Evolutionary conservation across 2,113 vertebrate species (phyloP), one percentile per base, ranked within the genome.

Genomic region (Mionectes macconnelli): DNA sequence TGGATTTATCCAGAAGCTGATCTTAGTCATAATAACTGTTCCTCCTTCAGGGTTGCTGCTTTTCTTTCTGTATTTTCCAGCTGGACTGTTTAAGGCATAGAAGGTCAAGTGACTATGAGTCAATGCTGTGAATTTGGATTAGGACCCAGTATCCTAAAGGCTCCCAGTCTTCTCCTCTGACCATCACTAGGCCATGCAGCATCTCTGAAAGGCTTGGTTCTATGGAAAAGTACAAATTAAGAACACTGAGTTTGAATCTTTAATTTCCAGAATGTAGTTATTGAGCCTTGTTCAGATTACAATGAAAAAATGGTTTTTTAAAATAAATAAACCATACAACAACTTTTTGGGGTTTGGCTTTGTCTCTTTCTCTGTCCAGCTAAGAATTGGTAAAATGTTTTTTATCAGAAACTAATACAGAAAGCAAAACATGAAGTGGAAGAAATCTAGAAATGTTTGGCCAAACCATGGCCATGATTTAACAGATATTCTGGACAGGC

Each of bases 51-150:
- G 2, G 25, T 76, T 95, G 49, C 76, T 94, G 80, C 80, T 94
- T 96, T 96, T 91, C 87, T 96, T 92, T 93, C 56, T 78, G 56
- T 60, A 40, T 94, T 95, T 90, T 96, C 93, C 92, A 96, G 83
- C 92, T 94, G 92, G 92, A 75, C 90, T 84, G 76, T 92, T 95
- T 56, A 94, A 97, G 72, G 92, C 87, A 92, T 74, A 56, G 76
- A 60, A 95, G 87, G 93, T 93, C 90, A 93, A 96, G 73, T 95
- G 96, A 87, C 93, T 93, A 8, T 94, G 87, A 96, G 83, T 94
- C 92, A 96, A 73, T 94, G 57, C 59, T 96, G 78, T 92, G 78
- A 94, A 84, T 96, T 92, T 96, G 94, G 86, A 89, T 50, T 73
- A 57, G 57, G 64, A 96, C 37, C 49, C 70, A 62, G 45, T 64